Evolutionary conservation across 2,888 invertebrate species (phyloP).

Genomic region (Incurvaria masculella): DNA sequence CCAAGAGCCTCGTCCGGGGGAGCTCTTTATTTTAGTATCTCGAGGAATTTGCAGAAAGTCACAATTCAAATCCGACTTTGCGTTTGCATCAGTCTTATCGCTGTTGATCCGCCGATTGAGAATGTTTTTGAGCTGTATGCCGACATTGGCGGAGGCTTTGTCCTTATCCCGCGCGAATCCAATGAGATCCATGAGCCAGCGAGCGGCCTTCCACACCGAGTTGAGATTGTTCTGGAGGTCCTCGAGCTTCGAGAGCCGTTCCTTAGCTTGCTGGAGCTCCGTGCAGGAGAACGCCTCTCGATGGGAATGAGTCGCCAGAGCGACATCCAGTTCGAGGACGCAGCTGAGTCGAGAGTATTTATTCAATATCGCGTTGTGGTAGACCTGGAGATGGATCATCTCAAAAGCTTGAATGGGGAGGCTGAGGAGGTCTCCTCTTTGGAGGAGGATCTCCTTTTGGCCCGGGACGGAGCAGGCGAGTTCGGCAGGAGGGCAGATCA

Average conservation of each 20-base stretch:
- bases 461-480: constrained; percentile 90
- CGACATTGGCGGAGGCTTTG: constrained; percentile 40
- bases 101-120: constrained; percentile 36
- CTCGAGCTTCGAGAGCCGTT: constrained; percentile 75
- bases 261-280: constrained; percentile 83
- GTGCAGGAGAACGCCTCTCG: constrained; percentile 92
- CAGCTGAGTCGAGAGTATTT: constrained; percentile 92
- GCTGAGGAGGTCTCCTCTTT: constrained; percentile 81
- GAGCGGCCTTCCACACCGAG: constrained; percentile 85
- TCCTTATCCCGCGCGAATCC: constrained; percentile 83
- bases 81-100: constrained; percentile 44
- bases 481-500: constrained; percentile 90
- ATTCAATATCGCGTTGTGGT: constrained; percentile 85
- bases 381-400: constrained; percentile 94
- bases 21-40: constrained; percentile 72
- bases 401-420: constrained; percentile 92
- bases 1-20: constrained; percentile 80
- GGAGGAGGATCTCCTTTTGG: constrained; percentile 78
- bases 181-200: constrained; percentile 97
- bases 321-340: constrained; percentile 88
- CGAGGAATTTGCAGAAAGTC: constrained; percentile 63
- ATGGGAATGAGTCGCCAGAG: constrained; percentile 88
- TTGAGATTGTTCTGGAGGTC: constrained; percentile 85
- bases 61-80: constrained; percentile 42
- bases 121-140: constrained; percentile 45